Conservation (phyloP, 2,888 invertebrate species). For the Octonoba sinensis region DNA sequence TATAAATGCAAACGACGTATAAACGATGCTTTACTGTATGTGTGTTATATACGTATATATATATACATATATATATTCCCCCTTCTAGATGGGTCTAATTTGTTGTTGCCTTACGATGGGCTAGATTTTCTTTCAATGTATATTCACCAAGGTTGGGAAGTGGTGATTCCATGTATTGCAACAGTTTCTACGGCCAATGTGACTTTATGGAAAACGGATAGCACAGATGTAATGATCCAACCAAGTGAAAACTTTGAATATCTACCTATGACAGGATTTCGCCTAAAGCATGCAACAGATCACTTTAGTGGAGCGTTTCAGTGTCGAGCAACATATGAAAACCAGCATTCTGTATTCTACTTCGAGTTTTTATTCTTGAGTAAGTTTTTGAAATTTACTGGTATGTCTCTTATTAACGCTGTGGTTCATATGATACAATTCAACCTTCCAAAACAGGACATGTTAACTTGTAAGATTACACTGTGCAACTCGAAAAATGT, state of each 20-base stretch:
- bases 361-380: too few species aligned
- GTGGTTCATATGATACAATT: too few species aligned
- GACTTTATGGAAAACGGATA: slow-evolving; percentile 48
- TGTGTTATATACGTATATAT: too few species aligned
- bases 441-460: too few species aligned
- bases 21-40: too few species aligned
- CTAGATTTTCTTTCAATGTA: slow-evolving; percentile 25
- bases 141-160: slow-evolving; percentile 20
- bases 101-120: slow-evolving; percentile 58
- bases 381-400: too few species aligned
- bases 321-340: slow-evolving; percentile 62
- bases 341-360: neutral
- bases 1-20: too few species aligned
- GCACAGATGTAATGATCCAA: slow-evolving; percentile 3
- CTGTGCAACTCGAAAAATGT: too few species aligned
- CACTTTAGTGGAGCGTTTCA: slow-evolving; percentile 63
- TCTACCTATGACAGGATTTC: slow-evolving; percentile 64
- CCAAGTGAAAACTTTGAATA: slow-evolving; percentile 27
- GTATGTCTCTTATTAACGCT: too few species aligned
- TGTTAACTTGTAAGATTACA: too few species aligned
- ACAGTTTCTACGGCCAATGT: slow-evolving; percentile 60
- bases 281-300: slow-evolving; percentile 61
- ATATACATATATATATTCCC: too few species aligned
- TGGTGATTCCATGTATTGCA: slow-evolving; percentile 62
- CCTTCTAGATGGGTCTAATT: slow-evolving; percentile 39